A percentile compares a stretch with the other conserved stretches of the same genome.
Evolutionary conservation across 2,797 vertebrate species (phyloP).

Genomic region (Morelia viridis): DNA sequence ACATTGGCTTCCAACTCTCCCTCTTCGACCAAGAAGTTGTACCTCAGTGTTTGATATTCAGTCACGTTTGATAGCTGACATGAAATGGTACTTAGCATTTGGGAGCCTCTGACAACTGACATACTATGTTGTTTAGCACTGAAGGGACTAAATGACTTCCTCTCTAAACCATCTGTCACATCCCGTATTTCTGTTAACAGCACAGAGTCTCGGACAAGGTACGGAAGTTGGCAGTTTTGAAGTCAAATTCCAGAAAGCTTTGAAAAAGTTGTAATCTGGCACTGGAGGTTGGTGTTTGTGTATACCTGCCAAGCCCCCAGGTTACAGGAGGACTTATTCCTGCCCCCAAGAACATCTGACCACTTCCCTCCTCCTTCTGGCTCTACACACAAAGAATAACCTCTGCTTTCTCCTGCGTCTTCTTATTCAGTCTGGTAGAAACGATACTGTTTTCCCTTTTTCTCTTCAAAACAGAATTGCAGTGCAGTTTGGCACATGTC

Average conservation of each 20-base stretch:
- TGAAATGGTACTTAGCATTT: not conserved
- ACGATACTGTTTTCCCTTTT: not conserved
- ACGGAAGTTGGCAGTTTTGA: not conserved
- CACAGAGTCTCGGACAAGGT: not conserved
- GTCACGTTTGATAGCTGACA: too few relatives aligned
- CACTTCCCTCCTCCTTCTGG: not conserved
- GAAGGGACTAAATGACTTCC: not conserved
- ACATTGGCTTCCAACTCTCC: not conserved
- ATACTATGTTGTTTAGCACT: not conserved
- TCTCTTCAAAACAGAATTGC: not conserved
- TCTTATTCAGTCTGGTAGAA: not conserved
- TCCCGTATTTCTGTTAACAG: not conserved
- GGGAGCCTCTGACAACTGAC: not conserved
- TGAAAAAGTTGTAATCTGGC: not conserved
- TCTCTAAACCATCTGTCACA: not conserved
- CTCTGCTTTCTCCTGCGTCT: not conserved
- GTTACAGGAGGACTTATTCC: not conserved
- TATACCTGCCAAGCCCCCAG: not conserved
- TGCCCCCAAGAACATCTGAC: not conserved
- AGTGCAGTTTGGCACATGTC: not conserved
- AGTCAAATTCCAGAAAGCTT: not conserved
- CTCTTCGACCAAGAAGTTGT: not conserved
- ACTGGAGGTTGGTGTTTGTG: not conserved
- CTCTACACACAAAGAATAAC: not conserved
- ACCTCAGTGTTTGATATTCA: not conserved